Percentiles rank a stretch among this genome's conserved stretches.
phyloP scores from a whole-genome alignment of 2,113 vertebrate species.

The Stomatorhinus ivindoensis region DNA sequence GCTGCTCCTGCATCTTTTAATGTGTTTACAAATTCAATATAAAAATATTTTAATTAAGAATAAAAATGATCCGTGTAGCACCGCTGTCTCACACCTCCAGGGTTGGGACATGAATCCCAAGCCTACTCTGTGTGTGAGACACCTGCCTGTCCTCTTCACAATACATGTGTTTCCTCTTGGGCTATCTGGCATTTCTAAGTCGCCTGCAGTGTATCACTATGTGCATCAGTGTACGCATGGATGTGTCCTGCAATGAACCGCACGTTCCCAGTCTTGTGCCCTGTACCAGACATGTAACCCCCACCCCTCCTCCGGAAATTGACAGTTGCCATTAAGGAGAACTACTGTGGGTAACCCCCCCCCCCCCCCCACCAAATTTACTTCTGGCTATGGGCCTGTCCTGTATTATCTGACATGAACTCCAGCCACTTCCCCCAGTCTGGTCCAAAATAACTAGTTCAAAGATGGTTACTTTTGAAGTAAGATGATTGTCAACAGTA shows the following conservation, averaged over 20 bases:
- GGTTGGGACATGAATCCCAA: not conserved
- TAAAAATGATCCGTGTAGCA: not conserved
- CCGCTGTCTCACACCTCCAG: not conserved
- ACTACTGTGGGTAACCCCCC: not conserved
- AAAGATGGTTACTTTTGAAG: not conserved
- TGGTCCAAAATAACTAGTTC: not conserved
- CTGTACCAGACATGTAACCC: not conserved
- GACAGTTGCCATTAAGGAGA: not conserved
- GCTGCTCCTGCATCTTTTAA: not conserved
- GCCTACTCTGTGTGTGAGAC: not conserved
- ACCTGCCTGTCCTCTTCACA: not conserved
- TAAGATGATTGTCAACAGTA: not conserved
- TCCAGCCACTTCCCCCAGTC: not conserved
- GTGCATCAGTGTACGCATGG: not conserved
- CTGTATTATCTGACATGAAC: not conserved
- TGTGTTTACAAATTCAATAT: not conserved
- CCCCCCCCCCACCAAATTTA: not conserved
- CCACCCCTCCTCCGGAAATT: too few relatives aligned
- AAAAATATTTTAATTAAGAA: not conserved
- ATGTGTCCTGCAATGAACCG: not conserved
- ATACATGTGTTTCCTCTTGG: not conserved
- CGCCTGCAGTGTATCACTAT: not conserved
- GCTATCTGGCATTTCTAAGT: not conserved
- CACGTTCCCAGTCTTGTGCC: too few relatives aligned
- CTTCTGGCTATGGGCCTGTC: not conserved